Base-by-base conservation (phyloP, 1,140 invertebrate species). In the Bombyx mandarina region DNA sequence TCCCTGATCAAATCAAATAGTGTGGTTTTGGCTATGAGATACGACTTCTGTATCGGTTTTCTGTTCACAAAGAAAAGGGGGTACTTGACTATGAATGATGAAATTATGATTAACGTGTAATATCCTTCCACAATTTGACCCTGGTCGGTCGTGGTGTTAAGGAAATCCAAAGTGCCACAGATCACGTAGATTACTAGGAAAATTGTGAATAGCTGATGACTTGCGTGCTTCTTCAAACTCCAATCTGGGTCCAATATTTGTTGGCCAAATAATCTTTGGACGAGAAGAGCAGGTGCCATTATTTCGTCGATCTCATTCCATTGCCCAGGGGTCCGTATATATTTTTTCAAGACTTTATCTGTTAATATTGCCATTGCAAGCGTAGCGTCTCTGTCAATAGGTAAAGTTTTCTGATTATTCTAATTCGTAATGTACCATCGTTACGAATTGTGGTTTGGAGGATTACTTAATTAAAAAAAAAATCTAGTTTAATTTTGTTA, bases 241-340 rank as follows among this genome's bases (percentile, higher is more conserved):
- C 78, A 82, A 56, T 65, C 63, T 9, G 77, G 73, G 57, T 84
- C 69, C 47, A 84, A 66, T 12, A 82, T 64, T 60, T 82, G 77
- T 35, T 79, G 75, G 6, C 79, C 78, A 22, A 79, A 71, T 12
- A 75, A 57, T 52, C 66, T 59, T 56, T 84, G 81, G 35, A 65
- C 62, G 42, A 77, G 55, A 42, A 84, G 62, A 51, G 68, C 67
- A 1, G 62, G 42, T 8, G 58, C 57, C n/a, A 67, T 67, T 9
- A 73, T 73, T 48, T 73, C 60, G 56, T 84, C 79, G 5, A 81
- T 35, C 58, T 75, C 71, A 26, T 61, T 76, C 54, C 61, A 63
- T 42, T 63, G n/a, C 6, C 75, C 79, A 1, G 75, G 64, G 8
- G 77, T 81, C 58, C 62, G 65, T 42, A 67, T 69, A 63, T 67